Evolutionary conservation across 2,797 vertebrate genomes (phyloP), one percentile per base, ranked within the genome.

Genomic region (Oceanodroma leucorhoa): DNA sequence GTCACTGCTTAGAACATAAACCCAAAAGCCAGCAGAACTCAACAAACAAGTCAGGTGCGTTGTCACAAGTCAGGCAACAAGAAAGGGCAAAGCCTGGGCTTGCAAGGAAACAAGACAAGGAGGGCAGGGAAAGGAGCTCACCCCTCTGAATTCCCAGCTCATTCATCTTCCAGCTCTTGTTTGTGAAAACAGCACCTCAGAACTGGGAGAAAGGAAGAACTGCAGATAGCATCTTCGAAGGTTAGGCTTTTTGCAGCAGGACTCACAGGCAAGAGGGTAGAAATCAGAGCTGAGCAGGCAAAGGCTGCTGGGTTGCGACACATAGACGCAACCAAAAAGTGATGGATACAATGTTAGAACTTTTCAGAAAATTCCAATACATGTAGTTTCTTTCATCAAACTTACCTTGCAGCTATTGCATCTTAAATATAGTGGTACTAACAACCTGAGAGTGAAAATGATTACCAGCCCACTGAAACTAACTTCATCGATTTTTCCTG

Each of bases 401-500:
- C 10, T 67, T 80, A 66, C 77, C 73, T 94, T 15, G 55, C 48
- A 91, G 91, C 87, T 88, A 89, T 23, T 64, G 51, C 62, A 64
- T 67, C 66, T 86, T 58, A 86, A 93, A 66, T 72, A 79, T 20
- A 60, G 54, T 41, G 38, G 36, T 72, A 34, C 72, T 88, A 83
- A 90, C 7, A 8, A 58, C n/a, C 69, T 4, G 14, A 69, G 77
- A 83, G 54, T 17, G 58, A 64, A 73, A 93, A 86, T 66, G n/a
- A 93, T 95, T 82, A 79, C 66, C 67, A 73, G 70, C 53, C 29
- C 51, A 45, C 70, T 45, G 82, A 91, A 94, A 91, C 36, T 21
- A 86, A 84, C 60, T 69, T 61, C 70, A 91, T 91, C 0, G 32
- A 94, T 95, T 95, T 90, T 93, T 84, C 62, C 77, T 93, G 87